phyloP scores from a whole-genome alignment of 2,113 vertebrate genomes.

The Amphiprion ocellaris region DNA sequence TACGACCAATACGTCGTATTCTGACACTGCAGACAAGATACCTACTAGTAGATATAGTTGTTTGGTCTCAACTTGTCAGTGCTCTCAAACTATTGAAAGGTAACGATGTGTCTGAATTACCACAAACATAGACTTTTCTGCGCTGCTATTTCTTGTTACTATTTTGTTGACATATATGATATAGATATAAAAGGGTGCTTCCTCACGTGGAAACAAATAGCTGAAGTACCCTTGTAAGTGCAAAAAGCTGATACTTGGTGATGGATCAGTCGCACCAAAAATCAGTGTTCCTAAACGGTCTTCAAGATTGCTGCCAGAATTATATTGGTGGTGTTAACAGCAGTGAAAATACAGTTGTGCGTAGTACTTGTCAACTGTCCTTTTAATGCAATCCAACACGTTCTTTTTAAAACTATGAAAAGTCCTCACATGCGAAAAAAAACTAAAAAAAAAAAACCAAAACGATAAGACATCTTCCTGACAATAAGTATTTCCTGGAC shows the following conservation, averaged over 20 bases:
- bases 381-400: background rate
- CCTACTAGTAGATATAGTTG: too few species aligned
- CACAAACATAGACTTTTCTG: too few species aligned
- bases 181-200: too few species aligned
- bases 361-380: background rate
- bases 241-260: too few species aligned
- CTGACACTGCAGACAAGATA: background rate
- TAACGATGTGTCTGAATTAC: background rate
- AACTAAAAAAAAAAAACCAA: background rate
- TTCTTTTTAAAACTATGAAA: conserved; percentile 9
- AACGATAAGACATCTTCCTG: conserved; percentile 1
- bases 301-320: too few species aligned
- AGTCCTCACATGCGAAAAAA: background rate
- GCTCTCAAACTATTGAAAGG: too few species aligned
- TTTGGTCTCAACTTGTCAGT: too few species aligned
- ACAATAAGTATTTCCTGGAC: conserved; percentile 46
- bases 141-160: background rate
- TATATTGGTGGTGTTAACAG: too few species aligned
- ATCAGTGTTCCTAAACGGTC: too few species aligned
- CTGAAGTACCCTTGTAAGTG: too few species aligned
- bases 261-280: too few species aligned
- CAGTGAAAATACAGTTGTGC: background rate
- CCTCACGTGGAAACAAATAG: too few species aligned
- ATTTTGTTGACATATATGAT: background rate
- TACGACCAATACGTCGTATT: background rate